Conservation (phyloP, 2,888 invertebrate genomes). For the Formica aserva region DNA sequence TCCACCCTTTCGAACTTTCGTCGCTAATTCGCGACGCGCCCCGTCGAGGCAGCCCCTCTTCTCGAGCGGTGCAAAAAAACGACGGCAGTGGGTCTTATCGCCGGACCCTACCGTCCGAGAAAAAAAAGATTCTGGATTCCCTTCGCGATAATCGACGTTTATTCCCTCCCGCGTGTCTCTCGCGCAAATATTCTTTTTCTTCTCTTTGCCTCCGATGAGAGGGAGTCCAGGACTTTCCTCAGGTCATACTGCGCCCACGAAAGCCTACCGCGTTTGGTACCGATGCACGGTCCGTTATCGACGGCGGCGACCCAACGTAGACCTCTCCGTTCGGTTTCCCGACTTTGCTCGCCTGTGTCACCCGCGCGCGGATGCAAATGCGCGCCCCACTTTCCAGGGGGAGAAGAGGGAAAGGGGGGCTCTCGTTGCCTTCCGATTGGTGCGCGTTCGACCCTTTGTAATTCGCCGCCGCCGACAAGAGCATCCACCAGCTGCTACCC, state of each 20-base stretch:
- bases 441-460: conserved; percentile 18
- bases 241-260: neutral
- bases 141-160: conserved; percentile 27
- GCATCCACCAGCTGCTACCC: conserved; percentile 83
- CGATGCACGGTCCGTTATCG: conserved; percentile 69
- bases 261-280: conserved; percentile 61
- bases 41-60: conserved; percentile 70
- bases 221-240: neutral
- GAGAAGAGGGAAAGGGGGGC: too few species aligned
- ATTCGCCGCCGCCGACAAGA: neutral
- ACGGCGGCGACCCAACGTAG: conserved; percentile 64
- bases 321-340: conserved; percentile 54
- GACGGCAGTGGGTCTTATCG: neutral
- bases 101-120: neutral
- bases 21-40: conserved; percentile 82
- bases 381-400: conserved; percentile 13
- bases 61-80: conserved; percentile 4
- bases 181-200: neutral
- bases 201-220: neutral
- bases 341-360: conserved; percentile 70
- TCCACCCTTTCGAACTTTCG: conserved; percentile 77
- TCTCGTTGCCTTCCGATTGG: conserved; percentile 45
- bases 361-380: conserved; percentile 54
- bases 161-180: neutral
- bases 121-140: conserved; percentile 30